phyloP scores from a whole-genome alignment of 2,888 invertebrate genomes.

The Volucella inflata region DNA sequence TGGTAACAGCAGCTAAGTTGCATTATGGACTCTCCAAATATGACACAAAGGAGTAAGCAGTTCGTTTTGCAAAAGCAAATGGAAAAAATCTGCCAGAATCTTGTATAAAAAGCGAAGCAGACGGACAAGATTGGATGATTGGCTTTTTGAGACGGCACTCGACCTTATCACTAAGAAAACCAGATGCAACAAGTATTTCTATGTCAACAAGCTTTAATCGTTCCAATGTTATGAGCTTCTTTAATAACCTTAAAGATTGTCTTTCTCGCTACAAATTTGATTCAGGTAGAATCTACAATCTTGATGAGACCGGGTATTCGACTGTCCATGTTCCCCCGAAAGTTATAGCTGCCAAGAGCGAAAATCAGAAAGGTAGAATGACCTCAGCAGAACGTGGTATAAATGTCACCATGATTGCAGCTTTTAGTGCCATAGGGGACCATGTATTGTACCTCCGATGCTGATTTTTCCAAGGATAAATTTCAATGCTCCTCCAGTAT shows the following conservation, averaged over 20 bases:
- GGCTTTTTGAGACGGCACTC: background rate
- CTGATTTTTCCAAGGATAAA: constrained; percentile 1
- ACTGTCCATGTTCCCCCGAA: constrained; percentile 17
- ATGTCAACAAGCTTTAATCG: constrained; percentile 12
- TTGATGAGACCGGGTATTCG: constrained; percentile 22
- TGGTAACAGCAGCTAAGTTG: too few relatives aligned
- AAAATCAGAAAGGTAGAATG: constrained; percentile 15
- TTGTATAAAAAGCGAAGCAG: constrained; percentile 1
- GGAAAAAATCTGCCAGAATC: constrained; percentile 11
- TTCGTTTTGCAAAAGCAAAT: constrained; percentile 13
- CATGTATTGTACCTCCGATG: constrained; percentile 16
- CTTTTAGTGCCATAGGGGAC: constrained; percentile 4
- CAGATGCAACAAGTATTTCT: background rate
- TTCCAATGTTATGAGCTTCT: background rate
- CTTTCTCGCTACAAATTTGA: constrained; percentile 6
- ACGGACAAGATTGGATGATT: constrained; percentile 3
- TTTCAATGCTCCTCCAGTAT: too few relatives aligned
- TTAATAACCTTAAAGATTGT: constrained; percentile 11
- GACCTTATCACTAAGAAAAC: background rate
- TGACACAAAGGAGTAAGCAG: too few relatives aligned
- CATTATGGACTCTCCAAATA: too few relatives aligned
- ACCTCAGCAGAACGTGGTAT: constrained; percentile 1
- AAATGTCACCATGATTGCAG: constrained; percentile 9
- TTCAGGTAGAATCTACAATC: constrained; percentile 1
- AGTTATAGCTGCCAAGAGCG: constrained; percentile 7